Evolutionary conservation across 2,797 vertebrate genomes (phyloP).

Genomic region (Distichodus sexfasciatus): DNA sequence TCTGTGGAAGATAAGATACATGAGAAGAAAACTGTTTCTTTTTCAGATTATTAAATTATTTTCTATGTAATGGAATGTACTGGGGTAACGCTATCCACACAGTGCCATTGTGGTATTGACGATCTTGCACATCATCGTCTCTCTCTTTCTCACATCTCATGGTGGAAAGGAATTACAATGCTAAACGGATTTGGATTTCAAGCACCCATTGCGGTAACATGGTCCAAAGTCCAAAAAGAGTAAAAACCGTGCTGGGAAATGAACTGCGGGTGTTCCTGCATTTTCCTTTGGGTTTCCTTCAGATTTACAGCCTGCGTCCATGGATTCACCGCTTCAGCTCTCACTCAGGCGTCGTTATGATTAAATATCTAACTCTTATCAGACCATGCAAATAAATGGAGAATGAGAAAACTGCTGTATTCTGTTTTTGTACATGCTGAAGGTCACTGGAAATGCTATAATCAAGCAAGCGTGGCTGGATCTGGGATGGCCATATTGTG

Average conservation of each 20-base stretch:
- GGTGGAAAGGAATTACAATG: neutral
- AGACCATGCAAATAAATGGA: constrained; percentile 32
- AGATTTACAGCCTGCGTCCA: constrained; percentile 12
- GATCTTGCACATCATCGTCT: too few relatives aligned
- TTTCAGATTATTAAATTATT: too few relatives aligned
- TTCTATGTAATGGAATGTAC: too few relatives aligned
- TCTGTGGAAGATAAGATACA: neutral
- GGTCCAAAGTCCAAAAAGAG: constrained; percentile 2
- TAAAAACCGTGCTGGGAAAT: neutral
- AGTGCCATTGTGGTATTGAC: too few relatives aligned
- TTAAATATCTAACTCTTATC: constrained; percentile 40
- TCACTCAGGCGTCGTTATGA: constrained; percentile 16
- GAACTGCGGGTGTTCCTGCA: neutral
- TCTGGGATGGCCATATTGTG: constrained; percentile 63
- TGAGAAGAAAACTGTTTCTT: neutral
- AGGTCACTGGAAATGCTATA: constrained; percentile 58
- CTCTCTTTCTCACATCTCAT: too few relatives aligned
- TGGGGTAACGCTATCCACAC: too few relatives aligned
- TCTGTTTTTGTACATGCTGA: constrained; percentile 51
- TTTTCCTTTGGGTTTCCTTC: neutral
- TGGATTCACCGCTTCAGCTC: neutral
- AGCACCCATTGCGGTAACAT: neutral
- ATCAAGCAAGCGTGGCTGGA: constrained; percentile 53
- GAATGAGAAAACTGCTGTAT: constrained; percentile 32
- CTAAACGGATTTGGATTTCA: neutral